Conservation (phyloP, 1,140 invertebrate genomes). For the Octopus sinensis region DNA sequence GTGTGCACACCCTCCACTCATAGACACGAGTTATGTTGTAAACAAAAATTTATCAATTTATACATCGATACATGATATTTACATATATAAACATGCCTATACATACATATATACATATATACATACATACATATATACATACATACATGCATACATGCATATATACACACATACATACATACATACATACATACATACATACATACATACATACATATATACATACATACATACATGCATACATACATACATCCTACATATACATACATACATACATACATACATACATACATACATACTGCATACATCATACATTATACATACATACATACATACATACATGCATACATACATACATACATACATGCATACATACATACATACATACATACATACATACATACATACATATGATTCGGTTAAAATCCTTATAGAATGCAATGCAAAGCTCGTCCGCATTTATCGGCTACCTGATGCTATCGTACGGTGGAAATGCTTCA, state of each 20-base stretch:
- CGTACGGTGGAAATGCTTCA: background rate
- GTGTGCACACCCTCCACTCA: no score
- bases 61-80: no score
- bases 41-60: no score
- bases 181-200: constrained; percentile 12
- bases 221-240: constrained; percentile 8
- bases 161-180: constrained; percentile 11
- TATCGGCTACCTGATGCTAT: background rate
- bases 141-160: constrained; percentile 9
- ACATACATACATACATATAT: constrained; percentile 16
- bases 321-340: no score
- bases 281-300: background rate
- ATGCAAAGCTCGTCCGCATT: background rate
- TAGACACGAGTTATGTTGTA: no score
- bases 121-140: constrained; percentile 14
- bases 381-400: background rate
- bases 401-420: background rate
- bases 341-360: no score
- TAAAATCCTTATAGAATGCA: background rate
- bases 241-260: no score
- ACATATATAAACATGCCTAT: no score
- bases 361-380: background rate
- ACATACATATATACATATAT: no score
- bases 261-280: background rate
- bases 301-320: no score